Percentiles rank a stretch among this genome's conserved stretches.
phyloP scores from a whole-genome alignment of 2,113 vertebrate species.

The Aegithalos caudatus region DNA sequence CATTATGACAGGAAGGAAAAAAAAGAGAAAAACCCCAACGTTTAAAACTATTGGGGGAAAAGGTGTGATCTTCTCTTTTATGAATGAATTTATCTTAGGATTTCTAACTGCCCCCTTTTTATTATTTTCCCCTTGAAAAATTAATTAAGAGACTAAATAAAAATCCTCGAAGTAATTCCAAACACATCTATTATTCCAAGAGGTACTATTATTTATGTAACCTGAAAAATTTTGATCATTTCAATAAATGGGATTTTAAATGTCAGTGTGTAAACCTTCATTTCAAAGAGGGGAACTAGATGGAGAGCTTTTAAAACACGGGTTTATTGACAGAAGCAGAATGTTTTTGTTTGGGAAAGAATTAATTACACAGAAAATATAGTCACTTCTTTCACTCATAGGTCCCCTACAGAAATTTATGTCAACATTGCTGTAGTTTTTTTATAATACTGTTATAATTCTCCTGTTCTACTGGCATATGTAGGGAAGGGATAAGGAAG shows the following conservation, averaged over 20 bases:
- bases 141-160: background rate
- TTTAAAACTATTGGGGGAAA: background rate
- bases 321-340: background rate
- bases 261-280: background rate
- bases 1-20: background rate
- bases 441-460: background rate
- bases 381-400: background rate
- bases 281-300: background rate
- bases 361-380: background rate
- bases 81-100: background rate
- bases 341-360: background rate
- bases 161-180: background rate
- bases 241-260: background rate
- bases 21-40: background rate
- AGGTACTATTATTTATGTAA: background rate
- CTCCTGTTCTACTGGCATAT: background rate
- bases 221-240: background rate
- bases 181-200: background rate
- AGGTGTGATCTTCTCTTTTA: background rate
- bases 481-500: background rate
- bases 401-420: background rate
- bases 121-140: background rate
- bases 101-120: background rate
- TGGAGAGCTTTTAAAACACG: background rate
- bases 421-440: fast-evolving